Percentiles rank a stretch among this genome's conserved stretches.
These are phyloP conservation scores for Lagria hirta DNA, from an alignment of 2,888 invertebrate genomes.

Conservation along the genomic window DNA sequence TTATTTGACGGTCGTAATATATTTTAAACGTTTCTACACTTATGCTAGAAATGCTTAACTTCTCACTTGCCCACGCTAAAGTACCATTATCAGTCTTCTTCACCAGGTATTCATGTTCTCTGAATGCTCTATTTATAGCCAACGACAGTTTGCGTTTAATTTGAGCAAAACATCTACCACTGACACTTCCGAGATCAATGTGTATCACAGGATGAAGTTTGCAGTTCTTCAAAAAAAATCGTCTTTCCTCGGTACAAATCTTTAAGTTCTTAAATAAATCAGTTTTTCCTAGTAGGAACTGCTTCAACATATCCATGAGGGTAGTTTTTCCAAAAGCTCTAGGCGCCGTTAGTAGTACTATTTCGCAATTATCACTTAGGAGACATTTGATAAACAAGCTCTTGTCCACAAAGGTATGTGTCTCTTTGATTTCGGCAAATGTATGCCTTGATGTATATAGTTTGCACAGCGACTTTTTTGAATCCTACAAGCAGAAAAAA, in stretches of 20 bases:
- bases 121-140: constrained; percentile 24
- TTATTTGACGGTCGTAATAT: constrained; percentile 17
- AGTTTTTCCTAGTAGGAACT: constrained; percentile 25
- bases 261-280: constrained; percentile 26
- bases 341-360: constrained; percentile 25
- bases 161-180: constrained; percentile 23
- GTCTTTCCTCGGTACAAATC: constrained; percentile 24
- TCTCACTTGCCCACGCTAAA: constrained; percentile 21
- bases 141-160: constrained; percentile 18
- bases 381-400: constrained; percentile 13
- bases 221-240: constrained; percentile 27
- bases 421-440: constrained; percentile 13
- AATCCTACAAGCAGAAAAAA: constrained; percentile 15
- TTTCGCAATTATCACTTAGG: constrained; percentile 13
- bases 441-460: constrained; percentile 10
- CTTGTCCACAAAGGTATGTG: constrained; percentile 15
- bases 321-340: constrained; percentile 28
- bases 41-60: constrained; percentile 21
- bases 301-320: constrained; percentile 28
- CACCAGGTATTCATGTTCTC: constrained; percentile 25
- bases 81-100: constrained; percentile 27
- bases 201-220: constrained; percentile 28
- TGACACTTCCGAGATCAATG: constrained; percentile 25
- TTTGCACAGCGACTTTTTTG: constrained; percentile 16
- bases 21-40: constrained; percentile 15